phyloP scores from a whole-genome alignment of 2,888 invertebrate genomes.

The Pollenia angustigena region DNA sequence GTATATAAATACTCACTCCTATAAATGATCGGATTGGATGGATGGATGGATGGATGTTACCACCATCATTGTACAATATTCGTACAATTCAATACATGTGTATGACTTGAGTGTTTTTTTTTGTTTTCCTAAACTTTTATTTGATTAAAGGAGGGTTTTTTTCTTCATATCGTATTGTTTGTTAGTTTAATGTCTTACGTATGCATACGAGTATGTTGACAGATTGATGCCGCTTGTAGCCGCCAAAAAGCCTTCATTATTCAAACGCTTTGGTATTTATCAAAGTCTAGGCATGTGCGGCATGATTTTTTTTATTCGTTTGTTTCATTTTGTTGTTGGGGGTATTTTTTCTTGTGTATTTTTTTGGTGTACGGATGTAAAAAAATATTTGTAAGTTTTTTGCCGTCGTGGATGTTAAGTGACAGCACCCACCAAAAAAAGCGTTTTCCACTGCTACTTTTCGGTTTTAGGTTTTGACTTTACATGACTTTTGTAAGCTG shows the following conservation, averaged over 20 bases:
- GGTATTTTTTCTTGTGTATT: not conserved
- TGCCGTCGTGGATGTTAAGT: slow-evolving; percentile 53
- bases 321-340: slow-evolving; percentile 16
- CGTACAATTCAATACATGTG: slow-evolving; percentile 44
- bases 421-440: slow-evolving; percentile 69
- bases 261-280: slow-evolving; percentile 75
- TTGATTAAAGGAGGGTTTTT: slow-evolving; percentile 65
- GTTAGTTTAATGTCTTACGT: not conserved
- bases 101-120: not conserved
- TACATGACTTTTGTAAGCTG: slow-evolving; percentile 59
- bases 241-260: slow-evolving; percentile 80
- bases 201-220: slow-evolving; percentile 78
- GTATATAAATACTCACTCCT: slow-evolving; percentile 20
- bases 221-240: slow-evolving; percentile 75
- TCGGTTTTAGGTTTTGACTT: slow-evolving; percentile 63
- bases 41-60: slow-evolving; percentile 48
- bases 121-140: slow-evolving; percentile 43
- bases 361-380: slow-evolving; percentile 13
- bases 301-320: slow-evolving; percentile 39
- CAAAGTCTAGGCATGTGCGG: slow-evolving; percentile 71
- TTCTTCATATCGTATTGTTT: slow-evolving; percentile 34
- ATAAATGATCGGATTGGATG: slow-evolving; percentile 25
- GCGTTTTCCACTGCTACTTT: slow-evolving; percentile 66
- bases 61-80: slow-evolving; percentile 42
- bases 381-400: slow-evolving; percentile 29